These are phyloP conservation scores for Notarius lentiginosus DNA, from an alignment of 2,113 vertebrate genomes.

Conservation along the genomic window DNA sequence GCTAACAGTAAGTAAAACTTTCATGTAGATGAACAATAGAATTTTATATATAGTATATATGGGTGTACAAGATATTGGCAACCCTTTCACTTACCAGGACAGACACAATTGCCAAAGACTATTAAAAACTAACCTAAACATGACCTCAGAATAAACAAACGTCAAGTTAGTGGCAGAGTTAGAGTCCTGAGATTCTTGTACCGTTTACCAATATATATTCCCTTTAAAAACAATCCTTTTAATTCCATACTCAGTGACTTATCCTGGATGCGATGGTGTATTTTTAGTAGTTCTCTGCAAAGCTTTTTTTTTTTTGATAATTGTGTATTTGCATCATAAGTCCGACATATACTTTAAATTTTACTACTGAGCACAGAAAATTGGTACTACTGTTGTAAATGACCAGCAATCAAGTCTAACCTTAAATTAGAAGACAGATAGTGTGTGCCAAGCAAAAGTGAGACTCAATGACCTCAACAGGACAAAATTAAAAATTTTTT, in stretches of 20 bases:
- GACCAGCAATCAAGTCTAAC: background rate
- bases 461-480: conserved; percentile 41
- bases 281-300: background rate
- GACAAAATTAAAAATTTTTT: conserved; percentile 23
- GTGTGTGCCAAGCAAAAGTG: conserved; percentile 44
- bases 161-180: too few relatives aligned
- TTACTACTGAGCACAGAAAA: background rate
- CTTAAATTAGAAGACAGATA: background rate
- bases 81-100: background rate
- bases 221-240: too few relatives aligned
- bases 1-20: background rate
- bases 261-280: too few relatives aligned
- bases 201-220: too few relatives aligned
- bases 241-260: too few relatives aligned
- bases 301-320: background rate
- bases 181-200: too few relatives aligned
- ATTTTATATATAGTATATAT: background rate
- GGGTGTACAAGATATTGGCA: background rate
- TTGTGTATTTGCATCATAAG: background rate
- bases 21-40: background rate
- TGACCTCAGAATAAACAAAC: too few relatives aligned
- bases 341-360: background rate
- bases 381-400: background rate
- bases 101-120: background rate
- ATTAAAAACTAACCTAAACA: too few relatives aligned